Percentiles rank a stretch among this genome's conserved stretches.
phyloP scores from a whole-genome alignment of 2,113 vertebrate species.

The Proterorhinus semilunaris region DNA sequence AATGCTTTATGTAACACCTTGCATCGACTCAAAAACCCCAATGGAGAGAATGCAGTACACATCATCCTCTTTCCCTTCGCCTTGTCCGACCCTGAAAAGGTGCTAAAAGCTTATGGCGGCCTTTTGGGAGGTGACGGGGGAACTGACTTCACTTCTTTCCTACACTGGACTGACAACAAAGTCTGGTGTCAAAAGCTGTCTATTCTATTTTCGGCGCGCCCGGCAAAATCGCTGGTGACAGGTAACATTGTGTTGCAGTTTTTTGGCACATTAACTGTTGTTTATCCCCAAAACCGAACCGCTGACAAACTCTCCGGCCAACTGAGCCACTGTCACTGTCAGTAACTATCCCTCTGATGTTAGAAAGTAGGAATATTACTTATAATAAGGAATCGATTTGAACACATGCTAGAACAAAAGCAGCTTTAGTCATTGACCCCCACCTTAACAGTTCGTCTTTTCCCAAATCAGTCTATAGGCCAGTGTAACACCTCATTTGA shows the following conservation, averaged over 20 bases:
- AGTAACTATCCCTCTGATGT: too few species aligned
- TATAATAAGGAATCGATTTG: too few species aligned
- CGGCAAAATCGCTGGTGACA: neutral
- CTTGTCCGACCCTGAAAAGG: slow-evolving; percentile 54
- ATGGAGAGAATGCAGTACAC: slow-evolving; percentile 41
- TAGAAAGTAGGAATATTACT: too few species aligned
- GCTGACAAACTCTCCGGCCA: too few species aligned
- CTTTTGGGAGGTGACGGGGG: slow-evolving; percentile 44
- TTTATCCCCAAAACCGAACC: too few species aligned
- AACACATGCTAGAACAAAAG: too few species aligned
- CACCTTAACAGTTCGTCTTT: too few species aligned
- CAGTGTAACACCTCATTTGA: too few species aligned
- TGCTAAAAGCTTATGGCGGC: slow-evolving; percentile 41
- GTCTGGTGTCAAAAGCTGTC: slow-evolving; percentile 26
- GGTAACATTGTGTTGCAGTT: neutral
- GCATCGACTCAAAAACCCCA: slow-evolving; percentile 27
- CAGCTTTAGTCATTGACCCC: too few species aligned
- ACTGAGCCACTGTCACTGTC: too few species aligned
- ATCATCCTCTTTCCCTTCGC: slow-evolving; percentile 47
- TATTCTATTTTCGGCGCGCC: neutral
- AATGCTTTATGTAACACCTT: neutral
- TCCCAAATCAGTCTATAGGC: too few species aligned
- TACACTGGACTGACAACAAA: slow-evolving; percentile 46
- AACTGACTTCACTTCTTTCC: slow-evolving; percentile 55
- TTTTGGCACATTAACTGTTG: too few species aligned